Evolutionary conservation across 2,113 vertebrate genomes (phyloP).

Genomic region (Clarias batrachus): DNA sequence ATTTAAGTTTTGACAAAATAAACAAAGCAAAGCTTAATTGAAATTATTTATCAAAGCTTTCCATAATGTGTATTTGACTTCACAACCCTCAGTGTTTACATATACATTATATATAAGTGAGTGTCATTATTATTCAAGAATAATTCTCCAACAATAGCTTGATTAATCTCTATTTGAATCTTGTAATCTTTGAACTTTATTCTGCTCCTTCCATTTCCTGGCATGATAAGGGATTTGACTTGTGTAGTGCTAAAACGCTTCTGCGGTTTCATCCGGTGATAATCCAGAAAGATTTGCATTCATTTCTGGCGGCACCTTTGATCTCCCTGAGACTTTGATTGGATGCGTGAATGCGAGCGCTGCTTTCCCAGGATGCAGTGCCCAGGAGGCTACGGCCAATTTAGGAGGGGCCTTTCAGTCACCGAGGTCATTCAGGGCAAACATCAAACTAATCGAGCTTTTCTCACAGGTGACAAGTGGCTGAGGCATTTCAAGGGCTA

Average conservation of each 20-base stretch:
- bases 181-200: background rate
- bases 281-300: conserved; percentile 76
- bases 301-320: conserved; percentile 74
- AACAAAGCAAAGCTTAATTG: no score
- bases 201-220: conserved; percentile 39
- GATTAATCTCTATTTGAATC: background rate
- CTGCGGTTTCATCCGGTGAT: conserved; percentile 70
- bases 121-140: background rate
- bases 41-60: no score
- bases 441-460: conserved; percentile 41
- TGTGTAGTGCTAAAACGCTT: conserved; percentile 66
- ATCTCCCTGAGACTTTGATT: conserved; percentile 74
- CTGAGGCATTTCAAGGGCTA: conserved; percentile 9
- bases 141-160: background rate
- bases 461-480: conserved; percentile 37
- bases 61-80: no score
- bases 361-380: conserved; percentile 69
- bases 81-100: no score
- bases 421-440: conserved; percentile 62
- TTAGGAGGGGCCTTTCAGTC: conserved; percentile 69
- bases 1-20: no score
- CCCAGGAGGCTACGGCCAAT: conserved; percentile 64
- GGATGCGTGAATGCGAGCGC: conserved; percentile 64
- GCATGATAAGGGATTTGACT: conserved; percentile 62
- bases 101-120: background rate